phyloP scores from a whole-genome alignment of 2,888 invertebrate genomes.

The Agrochola macilenta region DNA sequence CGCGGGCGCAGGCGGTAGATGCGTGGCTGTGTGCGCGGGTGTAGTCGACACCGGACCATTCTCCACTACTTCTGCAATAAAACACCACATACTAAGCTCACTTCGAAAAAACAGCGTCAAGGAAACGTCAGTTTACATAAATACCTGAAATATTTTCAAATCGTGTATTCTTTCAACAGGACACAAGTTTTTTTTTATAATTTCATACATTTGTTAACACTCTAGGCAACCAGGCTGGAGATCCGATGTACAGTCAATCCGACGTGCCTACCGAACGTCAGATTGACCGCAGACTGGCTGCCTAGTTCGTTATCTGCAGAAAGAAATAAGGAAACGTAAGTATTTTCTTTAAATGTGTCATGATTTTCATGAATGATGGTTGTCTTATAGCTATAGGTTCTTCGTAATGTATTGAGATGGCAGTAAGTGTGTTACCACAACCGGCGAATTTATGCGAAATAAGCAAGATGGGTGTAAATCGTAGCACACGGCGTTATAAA shows the following conservation, averaged over 20 bases:
- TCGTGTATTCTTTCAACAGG: conserved; percentile 51
- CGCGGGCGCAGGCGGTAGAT: conserved; percentile 77
- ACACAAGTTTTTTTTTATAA: conserved; percentile 43
- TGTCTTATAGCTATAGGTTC: background rate
- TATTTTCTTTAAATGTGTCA: conserved; percentile 26
- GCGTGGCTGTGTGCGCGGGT: conserved; percentile 76
- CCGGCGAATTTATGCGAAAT: background rate
- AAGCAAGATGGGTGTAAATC: background rate
- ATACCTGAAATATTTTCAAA: conserved; percentile 54
- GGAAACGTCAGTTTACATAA: conserved; percentile 46
- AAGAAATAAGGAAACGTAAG: conserved; percentile 53
- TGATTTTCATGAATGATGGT: conserved; percentile 10
- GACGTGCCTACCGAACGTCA: conserved; percentile 47
- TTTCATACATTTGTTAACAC: conserved; percentile 38
- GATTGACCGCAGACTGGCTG: conserved; percentile 57
- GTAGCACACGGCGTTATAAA: too few species aligned
- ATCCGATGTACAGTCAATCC: conserved; percentile 50
- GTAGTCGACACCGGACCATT: conserved; percentile 88
- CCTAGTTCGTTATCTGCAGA: conserved; percentile 57
- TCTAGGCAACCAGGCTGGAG: conserved; percentile 57
- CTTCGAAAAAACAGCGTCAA: conserved; percentile 12
- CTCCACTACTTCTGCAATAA: conserved; percentile 88
- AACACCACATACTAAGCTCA: conserved; percentile 21
- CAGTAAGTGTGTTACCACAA: conserved; percentile 8
- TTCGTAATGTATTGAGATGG: conserved; percentile 2